Evolutionary conservation across 2,797 vertebrate species (phyloP).

Genomic region (Peromyscus attwateri): DNA sequence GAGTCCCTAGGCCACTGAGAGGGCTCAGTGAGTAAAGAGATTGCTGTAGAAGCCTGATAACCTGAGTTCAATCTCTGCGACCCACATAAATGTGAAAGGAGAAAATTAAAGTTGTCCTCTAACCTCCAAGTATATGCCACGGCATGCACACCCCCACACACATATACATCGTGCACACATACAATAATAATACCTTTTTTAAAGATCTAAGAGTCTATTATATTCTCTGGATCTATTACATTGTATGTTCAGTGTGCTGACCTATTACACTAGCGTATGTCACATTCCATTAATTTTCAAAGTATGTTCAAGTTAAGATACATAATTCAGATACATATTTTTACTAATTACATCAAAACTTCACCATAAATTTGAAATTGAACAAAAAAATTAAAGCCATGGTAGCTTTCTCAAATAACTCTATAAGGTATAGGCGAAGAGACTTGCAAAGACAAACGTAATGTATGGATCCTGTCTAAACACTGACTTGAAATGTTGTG

Average conservation of each 20-base stretch:
- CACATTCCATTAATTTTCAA: slow-evolving; percentile 42
- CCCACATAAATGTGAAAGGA: background rate
- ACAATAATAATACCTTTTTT: background rate
- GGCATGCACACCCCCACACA: background rate
- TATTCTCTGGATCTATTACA: slow-evolving; percentile 7
- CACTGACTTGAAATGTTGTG: background rate
- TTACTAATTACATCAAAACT: slow-evolving; percentile 37
- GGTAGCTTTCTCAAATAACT: slow-evolving; percentile 24
- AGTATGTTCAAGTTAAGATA: slow-evolving; percentile 54
- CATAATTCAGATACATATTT: slow-evolving; percentile 21
- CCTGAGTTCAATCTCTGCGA: background rate
- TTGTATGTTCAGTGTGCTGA: slow-evolving; percentile 12
- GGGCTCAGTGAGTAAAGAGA: background rate
- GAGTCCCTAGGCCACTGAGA: background rate
- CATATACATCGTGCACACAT: background rate
- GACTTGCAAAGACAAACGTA: background rate
- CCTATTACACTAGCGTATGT: background rate
- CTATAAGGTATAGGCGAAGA: background rate
- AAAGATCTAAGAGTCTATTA: slow-evolving; percentile 1
- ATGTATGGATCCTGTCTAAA: background rate
- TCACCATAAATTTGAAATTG: slow-evolving; percentile 63
- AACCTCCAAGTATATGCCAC: background rate
- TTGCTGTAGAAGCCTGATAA: background rate
- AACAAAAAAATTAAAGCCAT: slow-evolving; percentile 16
- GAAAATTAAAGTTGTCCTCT: background rate